Percentiles rank a stretch among this genome's conserved stretches.
Conservation (phyloP, 2,113 vertebrate species). For the Spizaetus ornatus region DNA sequence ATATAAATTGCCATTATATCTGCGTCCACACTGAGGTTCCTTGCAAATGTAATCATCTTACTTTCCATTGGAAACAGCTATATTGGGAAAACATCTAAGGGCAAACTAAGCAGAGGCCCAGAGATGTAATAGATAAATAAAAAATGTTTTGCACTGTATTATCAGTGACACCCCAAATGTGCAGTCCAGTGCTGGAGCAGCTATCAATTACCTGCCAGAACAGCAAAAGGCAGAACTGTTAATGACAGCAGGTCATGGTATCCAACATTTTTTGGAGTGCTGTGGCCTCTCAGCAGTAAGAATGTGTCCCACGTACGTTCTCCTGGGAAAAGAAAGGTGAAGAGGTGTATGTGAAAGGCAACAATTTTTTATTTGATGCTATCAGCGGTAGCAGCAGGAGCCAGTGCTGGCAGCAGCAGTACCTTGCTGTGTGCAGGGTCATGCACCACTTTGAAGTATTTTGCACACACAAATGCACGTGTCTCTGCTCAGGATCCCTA, state of each 20-base stretch:
- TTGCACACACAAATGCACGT: neutral
- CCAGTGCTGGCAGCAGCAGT: neutral
- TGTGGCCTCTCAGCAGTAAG: neutral
- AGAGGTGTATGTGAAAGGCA: neutral
- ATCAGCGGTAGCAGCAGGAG: neutral
- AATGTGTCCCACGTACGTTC: neutral
- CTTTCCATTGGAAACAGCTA: neutral
- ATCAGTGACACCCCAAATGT: neutral
- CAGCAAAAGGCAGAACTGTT: neutral
- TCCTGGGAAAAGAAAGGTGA: neutral
- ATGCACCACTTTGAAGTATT: neutral
- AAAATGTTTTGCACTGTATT: neutral
- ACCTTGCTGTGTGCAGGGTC: neutral
- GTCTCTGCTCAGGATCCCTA: neutral
- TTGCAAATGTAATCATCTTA: neutral
- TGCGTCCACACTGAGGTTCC: neutral
- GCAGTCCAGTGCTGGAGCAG: neutral
- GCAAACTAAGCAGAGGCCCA: neutral
- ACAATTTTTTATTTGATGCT: neutral
- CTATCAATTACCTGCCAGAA: neutral
- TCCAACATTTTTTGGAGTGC: neutral
- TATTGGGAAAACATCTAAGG: neutral
- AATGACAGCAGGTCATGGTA: neutral
- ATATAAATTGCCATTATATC: neutral
- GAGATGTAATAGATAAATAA: neutral